Base-by-base conservation (phyloP, 2,113 vertebrate species). In the Dryoscopus gambensis region DNA sequence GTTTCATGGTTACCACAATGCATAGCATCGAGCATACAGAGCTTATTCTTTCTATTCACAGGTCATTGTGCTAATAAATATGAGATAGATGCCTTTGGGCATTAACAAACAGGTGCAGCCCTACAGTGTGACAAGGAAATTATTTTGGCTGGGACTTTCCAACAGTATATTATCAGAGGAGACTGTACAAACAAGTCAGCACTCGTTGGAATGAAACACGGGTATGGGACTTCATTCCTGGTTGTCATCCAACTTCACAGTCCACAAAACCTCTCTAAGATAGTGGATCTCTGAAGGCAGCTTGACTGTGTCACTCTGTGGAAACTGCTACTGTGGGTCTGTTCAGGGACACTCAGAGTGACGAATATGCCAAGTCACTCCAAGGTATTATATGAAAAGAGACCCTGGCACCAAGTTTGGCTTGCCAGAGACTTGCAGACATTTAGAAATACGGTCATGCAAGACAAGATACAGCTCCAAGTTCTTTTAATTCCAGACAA, bases 61-160 rank as follows among this genome's bases (percentile, higher is more conserved):
- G n/a, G 33, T 25, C 44, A 28, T 5, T 86, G 71, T 74, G 52
- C n/a, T 94, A 74, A 70, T 60, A 64, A 57, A 75, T n/a, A 84
- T 2, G 35, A 78, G 86, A 60, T 4, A 64, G 67, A 78, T 52
- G 73, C 31, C 60, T 92, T 91, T 57, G 40, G 83, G 55, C 79
- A 56, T 47, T 86, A 92, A 93, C n/a, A 59, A 90, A 77, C 79
- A 87, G 87, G 83, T 75, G 85, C 85, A 95, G 40, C 40, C 47
- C 39, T 70, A 37, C 35, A 35, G 25, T 27, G 46, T 1, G 10
- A 83, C 62, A 78, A 50, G 84, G 35, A 93, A 82, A 73, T 68
- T 1, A 50, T 88, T 91, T 81, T 69, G 76, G 44, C 80, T 90
- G 64, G 55, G 82, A 59, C 50, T 68, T 93, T 49, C 49, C 73